Evolutionary conservation across 2,113 vertebrate species (phyloP).

Genomic region (Oryzias melastigma): DNA sequence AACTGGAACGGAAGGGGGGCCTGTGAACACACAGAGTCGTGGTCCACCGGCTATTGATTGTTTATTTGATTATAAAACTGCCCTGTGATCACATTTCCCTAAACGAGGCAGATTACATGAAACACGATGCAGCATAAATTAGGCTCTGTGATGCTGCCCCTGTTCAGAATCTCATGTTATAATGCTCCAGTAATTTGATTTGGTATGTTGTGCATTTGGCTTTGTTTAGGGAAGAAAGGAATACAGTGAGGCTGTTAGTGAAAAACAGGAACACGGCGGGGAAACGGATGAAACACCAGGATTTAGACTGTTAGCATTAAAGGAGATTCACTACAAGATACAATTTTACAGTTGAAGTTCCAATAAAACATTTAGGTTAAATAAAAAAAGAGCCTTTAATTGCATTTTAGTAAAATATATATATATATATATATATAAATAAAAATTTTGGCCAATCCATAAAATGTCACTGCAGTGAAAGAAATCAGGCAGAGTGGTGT

Average conservation of each 20-base stretch:
- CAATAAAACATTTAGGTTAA: too few species aligned
- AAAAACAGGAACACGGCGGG: slow-evolving; percentile 29
- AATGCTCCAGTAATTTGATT: slow-evolving; percentile 75
- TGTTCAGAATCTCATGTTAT: slow-evolving; percentile 68
- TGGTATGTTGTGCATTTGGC: slow-evolving; percentile 66
- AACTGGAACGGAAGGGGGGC: slow-evolving; percentile 22
- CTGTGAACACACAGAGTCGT: slow-evolving; percentile 28
- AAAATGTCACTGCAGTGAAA: slow-evolving; percentile 1
- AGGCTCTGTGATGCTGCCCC: slow-evolving; percentile 53
- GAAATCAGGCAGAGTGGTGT: slow-evolving; percentile 14
- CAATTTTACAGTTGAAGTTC: too few species aligned
- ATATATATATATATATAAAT: slow-evolving; percentile 5
- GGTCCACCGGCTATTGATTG: slow-evolving; percentile 56
- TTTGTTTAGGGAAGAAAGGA: slow-evolving; percentile 56
- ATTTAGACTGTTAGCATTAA: slow-evolving; percentile 4
- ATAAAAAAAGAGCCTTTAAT: slow-evolving; percentile 3
- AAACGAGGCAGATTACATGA: slow-evolving; percentile 65
- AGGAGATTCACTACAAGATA: too few species aligned
- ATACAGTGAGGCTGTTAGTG: slow-evolving; percentile 45
- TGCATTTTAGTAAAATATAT: slow-evolving; percentile 9
- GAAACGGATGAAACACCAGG: slow-evolving; percentile 4
- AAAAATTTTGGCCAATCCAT: slow-evolving; percentile 8
- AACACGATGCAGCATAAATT: slow-evolving; percentile 75
- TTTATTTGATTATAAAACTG: slow-evolving; percentile 62
- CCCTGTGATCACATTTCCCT: slow-evolving; percentile 65